These are phyloP conservation scores for Falco columbarius DNA, from an alignment of 2,797 vertebrate species.

Conservation along the genomic window DNA sequence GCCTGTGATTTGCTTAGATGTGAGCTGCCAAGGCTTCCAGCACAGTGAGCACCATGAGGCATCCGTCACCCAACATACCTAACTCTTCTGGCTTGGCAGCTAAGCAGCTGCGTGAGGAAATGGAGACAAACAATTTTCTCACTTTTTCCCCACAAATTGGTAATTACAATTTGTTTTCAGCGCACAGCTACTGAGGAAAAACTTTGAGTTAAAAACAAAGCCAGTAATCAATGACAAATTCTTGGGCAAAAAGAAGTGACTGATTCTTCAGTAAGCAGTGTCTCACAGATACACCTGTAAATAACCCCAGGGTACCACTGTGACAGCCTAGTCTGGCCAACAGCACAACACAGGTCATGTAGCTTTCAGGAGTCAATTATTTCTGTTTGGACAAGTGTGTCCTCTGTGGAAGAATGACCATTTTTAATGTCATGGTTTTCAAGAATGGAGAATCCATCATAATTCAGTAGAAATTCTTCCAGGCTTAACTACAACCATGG, in stretches of 20 bases:
- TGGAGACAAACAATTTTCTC: background rate
- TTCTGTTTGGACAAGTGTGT: background rate
- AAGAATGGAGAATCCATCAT: background rate
- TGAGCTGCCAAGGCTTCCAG: background rate
- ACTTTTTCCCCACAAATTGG: background rate
- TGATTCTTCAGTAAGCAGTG: background rate
- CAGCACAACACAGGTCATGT: background rate
- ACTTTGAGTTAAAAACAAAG: background rate
- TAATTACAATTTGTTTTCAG: background rate
- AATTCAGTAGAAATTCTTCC: background rate
- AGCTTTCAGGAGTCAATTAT: background rate
- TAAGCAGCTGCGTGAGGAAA: background rate
- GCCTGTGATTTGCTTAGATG: background rate
- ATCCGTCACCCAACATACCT: background rate
- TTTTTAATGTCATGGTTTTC: background rate
- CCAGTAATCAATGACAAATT: background rate
- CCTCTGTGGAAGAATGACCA: background rate
- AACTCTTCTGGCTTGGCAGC: background rate
- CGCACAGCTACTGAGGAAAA: background rate
- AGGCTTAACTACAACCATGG: background rate
- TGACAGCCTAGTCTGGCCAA: background rate
- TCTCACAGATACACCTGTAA: background rate
- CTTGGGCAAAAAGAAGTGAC: background rate
- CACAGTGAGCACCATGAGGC: rapidly evolving
- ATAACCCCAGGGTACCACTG: background rate